phyloP scores from a whole-genome alignment of 1,140 invertebrate species.

The Achatina immaculata region DNA sequence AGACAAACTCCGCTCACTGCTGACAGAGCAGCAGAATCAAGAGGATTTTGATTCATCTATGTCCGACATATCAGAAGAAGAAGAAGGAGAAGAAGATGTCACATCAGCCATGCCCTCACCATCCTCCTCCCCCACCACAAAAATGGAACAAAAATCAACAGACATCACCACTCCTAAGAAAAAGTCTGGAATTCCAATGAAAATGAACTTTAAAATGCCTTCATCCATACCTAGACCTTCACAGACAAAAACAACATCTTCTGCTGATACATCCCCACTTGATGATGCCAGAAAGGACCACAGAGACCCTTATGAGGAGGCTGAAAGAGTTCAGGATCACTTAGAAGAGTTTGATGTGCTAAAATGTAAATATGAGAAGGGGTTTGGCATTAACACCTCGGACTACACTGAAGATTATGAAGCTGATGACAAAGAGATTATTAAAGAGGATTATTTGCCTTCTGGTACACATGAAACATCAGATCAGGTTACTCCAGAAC shows the following conservation, averaged over 20 bases:
- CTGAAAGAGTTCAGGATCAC: slow-evolving; percentile 58
- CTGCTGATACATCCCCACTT: background rate
- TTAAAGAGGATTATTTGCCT: too few relatives aligned
- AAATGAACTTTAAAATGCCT: background rate
- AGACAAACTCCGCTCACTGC: background rate
- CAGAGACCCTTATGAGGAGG: slow-evolving; percentile 54
- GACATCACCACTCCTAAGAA: slow-evolving; percentile 62
- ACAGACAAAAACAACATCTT: background rate
- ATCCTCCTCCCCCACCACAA: too few relatives aligned
- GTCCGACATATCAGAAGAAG: slow-evolving; percentile 68
- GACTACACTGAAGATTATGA: background rate
- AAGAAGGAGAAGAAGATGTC: too few relatives aligned
- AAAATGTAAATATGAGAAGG: slow-evolving; percentile 43
- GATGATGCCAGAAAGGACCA: slow-evolving; percentile 56
- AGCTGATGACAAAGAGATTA: background rate
- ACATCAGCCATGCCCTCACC: too few relatives aligned
- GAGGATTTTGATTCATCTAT: slow-evolving; percentile 64
- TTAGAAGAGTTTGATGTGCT: slow-evolving; percentile 63
- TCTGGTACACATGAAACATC: too few relatives aligned
- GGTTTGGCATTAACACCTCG: slow-evolving; percentile 24
- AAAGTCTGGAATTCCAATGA: slow-evolving; percentile 46
- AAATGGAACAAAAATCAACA: slow-evolving; percentile 60
- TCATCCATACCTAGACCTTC: background rate
- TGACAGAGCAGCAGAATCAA: slow-evolving; percentile 27
- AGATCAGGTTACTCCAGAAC: too few relatives aligned